phyloP scores from a whole-genome alignment of 2,888 invertebrate genomes.

The Thyatira batis region DNA sequence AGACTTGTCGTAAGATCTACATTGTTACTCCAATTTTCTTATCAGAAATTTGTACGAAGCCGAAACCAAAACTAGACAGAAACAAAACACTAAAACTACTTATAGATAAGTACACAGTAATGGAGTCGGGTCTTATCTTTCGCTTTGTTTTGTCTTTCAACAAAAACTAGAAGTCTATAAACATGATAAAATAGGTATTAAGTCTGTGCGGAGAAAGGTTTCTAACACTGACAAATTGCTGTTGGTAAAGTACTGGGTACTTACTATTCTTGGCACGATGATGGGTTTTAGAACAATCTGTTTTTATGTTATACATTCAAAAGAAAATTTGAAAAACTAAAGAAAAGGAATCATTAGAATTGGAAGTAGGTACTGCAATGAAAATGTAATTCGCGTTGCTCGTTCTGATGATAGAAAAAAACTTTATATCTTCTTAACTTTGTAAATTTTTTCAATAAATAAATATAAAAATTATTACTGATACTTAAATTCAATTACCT shows the following conservation, averaged over 20 bases:
- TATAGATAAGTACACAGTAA: conserved; percentile 3
- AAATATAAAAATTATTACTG: no score
- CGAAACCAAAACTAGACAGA: background rate
- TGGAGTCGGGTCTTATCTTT: conserved; percentile 4
- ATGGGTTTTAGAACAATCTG: background rate
- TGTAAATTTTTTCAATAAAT: no score
- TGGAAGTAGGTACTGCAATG: no score
- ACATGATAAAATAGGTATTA: background rate
- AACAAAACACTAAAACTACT: background rate
- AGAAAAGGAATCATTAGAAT: no score
- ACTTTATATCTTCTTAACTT: no score
- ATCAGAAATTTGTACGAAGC: background rate
- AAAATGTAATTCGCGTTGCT: no score
- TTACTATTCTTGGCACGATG: background rate
- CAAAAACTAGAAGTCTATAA: background rate
- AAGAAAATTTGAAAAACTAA: background rate
- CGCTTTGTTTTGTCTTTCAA: background rate
- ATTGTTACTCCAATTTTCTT: background rate
- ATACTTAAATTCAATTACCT: no score
- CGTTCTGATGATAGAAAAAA: no score
- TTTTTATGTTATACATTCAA: background rate
- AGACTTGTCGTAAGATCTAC: background rate
- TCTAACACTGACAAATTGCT: background rate
- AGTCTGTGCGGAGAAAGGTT: background rate
- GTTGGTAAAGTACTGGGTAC: background rate